Percentiles rank a stretch among this genome's conserved stretches.
phyloP scores from a whole-genome alignment of 2,888 invertebrate genomes.

The Chloroclysta siterata region DNA sequence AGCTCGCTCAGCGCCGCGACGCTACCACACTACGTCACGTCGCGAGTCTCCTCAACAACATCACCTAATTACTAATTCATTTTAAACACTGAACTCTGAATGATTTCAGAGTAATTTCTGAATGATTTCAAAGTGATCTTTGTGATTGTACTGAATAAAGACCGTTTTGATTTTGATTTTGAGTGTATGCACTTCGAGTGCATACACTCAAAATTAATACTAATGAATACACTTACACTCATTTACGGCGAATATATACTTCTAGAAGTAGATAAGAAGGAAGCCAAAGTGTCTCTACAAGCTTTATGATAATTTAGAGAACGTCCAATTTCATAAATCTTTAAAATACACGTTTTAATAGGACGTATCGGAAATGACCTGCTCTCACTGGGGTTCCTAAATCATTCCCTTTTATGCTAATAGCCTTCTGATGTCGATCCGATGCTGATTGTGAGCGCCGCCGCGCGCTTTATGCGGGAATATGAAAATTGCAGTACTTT shows the following conservation, averaged over 20 bases:
- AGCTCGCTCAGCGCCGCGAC: background rate
- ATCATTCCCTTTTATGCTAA: slow-evolving; percentile 30
- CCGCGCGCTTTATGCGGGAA: slow-evolving; percentile 6
- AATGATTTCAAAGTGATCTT: too few relatives aligned
- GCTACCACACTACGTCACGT: background rate
- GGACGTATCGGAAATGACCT: slow-evolving; percentile 32
- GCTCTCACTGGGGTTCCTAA: slow-evolving; percentile 18
- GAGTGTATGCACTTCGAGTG: too few relatives aligned
- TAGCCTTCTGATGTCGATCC: slow-evolving; percentile 16
- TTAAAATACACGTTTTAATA: slow-evolving; percentile 25
- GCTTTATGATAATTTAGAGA: slow-evolving; percentile 11
- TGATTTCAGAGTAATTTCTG: too few relatives aligned
- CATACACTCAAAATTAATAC: too few relatives aligned
- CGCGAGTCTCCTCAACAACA: background rate
- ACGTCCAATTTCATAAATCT: slow-evolving; percentile 23
- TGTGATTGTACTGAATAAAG: too few relatives aligned
- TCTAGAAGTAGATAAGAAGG: too few relatives aligned
- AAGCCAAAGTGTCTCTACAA: background rate
- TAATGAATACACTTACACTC: too few relatives aligned
- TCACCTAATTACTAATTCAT: too few relatives aligned
- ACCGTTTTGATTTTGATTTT: too few relatives aligned
- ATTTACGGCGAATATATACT: too few relatives aligned
- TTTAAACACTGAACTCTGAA: too few relatives aligned
- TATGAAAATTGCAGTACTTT: slow-evolving; percentile 16
- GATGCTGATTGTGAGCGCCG: slow-evolving; percentile 14